A percentile compares a stretch with the other conserved stretches of the same genome.
phyloP scores from a whole-genome alignment of 1,140 invertebrate genomes.

The Drosophila busckii region DNA sequence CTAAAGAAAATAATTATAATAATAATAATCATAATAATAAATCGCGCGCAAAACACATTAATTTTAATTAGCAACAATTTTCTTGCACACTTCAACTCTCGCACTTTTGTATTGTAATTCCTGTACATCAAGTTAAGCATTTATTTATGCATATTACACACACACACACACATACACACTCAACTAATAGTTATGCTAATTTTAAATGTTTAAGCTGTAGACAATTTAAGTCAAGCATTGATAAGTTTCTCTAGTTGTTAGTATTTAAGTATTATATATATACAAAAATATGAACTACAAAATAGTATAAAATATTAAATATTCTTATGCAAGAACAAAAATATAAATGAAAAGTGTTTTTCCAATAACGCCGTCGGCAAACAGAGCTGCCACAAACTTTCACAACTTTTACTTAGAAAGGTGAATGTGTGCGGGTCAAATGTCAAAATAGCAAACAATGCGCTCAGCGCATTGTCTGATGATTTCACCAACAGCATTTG shows the following conservation, averaged over 20 bases:
- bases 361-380: background rate
- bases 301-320: slow-evolving; percentile 72
- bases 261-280: slow-evolving; percentile 28
- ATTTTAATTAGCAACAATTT: slow-evolving; percentile 69
- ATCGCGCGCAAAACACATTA: slow-evolving; percentile 27
- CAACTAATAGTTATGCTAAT: too few relatives aligned
- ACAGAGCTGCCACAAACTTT: slow-evolving; percentile 1
- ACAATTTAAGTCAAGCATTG: slow-evolving; percentile 20
- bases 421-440: background rate
- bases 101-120: slow-evolving; percentile 29
- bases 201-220: too few relatives aligned
- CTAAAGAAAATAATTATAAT: too few relatives aligned
- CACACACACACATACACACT: too few relatives aligned
- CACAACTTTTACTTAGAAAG: slow-evolving; percentile 22
- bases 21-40: too few relatives aligned
- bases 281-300: too few relatives aligned
- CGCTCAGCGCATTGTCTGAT: too few relatives aligned
- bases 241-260: slow-evolving; percentile 45
- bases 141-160: slow-evolving; percentile 56
- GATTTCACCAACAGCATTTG: background rate
- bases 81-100: slow-evolving; percentile 33
- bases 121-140: slow-evolving; percentile 47
- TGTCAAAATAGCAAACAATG: background rate
- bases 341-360: slow-evolving; percentile 23
- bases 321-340: slow-evolving; percentile 49